These are phyloP conservation scores for Diglossa cyanea DNA, from an alignment of 2,797 vertebrate genomes.

Conservation along the genomic window DNA sequence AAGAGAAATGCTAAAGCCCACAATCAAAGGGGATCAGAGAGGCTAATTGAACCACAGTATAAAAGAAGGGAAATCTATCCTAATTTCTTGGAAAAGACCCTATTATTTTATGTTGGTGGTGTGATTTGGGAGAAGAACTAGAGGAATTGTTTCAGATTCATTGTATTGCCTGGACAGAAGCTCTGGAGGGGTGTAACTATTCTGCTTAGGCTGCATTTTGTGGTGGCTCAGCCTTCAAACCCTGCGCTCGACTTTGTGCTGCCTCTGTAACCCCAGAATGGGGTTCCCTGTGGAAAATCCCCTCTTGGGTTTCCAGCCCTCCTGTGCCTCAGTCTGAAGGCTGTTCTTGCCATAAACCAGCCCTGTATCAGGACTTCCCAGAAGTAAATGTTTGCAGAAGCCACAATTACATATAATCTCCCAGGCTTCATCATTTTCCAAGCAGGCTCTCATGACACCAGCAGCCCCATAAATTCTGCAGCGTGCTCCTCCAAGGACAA, in stretches of 20 bases:
- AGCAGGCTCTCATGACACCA: neutral
- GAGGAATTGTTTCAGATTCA: neutral
- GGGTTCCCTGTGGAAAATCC: accelerated
- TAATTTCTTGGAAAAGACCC: neutral
- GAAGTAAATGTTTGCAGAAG: neutral
- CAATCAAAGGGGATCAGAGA: accelerated
- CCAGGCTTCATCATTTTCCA: neutral
- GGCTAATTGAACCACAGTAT: neutral
- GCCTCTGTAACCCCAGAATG: accelerated
- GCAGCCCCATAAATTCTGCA: neutral
- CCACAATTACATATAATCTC: accelerated
- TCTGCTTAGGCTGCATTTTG: neutral
- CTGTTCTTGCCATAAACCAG: neutral
- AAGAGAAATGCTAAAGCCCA: neutral
- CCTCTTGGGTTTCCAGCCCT: neutral
- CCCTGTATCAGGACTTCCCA: neutral
- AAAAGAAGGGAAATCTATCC: neutral
- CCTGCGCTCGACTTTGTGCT: accelerated
- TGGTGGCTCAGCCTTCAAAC: neutral
- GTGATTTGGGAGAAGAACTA: neutral
- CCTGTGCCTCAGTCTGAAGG: neutral
- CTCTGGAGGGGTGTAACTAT: neutral
- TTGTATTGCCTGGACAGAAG: neutral
- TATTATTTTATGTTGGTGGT: neutral
- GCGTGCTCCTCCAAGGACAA: accelerated